Percentiles rank a stretch among this genome's conserved stretches.
These are phyloP conservation scores for Chrysolina haemoptera DNA, from an alignment of 2,888 invertebrate species.

Conservation along the genomic window DNA sequence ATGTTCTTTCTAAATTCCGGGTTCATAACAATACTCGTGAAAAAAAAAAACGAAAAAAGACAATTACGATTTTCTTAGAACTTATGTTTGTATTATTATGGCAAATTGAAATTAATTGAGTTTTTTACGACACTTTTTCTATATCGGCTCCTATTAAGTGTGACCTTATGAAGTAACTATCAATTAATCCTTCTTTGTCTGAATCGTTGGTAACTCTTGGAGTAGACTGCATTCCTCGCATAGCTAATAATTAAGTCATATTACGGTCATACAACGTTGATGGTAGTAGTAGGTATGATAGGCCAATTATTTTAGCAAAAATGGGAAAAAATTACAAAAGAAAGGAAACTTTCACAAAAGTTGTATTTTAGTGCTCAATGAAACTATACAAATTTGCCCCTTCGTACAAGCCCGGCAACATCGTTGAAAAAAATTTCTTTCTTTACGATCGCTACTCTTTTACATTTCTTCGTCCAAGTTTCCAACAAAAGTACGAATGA, in stretches of 20 bases:
- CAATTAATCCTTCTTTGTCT: slow-evolving; percentile 1
- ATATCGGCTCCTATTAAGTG: background rate
- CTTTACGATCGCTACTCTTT: no score
- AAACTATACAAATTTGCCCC: no score
- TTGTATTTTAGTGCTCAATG: no score
- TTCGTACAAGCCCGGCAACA: no score
- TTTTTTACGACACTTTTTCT: background rate
- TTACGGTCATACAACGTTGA: background rate
- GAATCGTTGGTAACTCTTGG: background rate
- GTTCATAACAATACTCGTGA: background rate
- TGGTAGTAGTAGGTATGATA: background rate
- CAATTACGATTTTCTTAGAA: background rate
- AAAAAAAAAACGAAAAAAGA: background rate
- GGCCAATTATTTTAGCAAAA: no score
- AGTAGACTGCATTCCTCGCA: slow-evolving; percentile 1
- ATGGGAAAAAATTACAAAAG: no score
- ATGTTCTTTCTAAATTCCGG: background rate
- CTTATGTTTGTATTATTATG: background rate
- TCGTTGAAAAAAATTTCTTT: no score
- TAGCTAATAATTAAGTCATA: background rate
- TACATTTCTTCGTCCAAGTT: no score
- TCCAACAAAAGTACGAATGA: no score
- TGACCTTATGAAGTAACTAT: slow-evolving; percentile 11
- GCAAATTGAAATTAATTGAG: background rate
- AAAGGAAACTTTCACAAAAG: no score